Percentiles rank a stretch among this genome's conserved stretches.
Conservation (phyloP, 2,797 vertebrate species). For the Anisognathus igniventris region DNA sequence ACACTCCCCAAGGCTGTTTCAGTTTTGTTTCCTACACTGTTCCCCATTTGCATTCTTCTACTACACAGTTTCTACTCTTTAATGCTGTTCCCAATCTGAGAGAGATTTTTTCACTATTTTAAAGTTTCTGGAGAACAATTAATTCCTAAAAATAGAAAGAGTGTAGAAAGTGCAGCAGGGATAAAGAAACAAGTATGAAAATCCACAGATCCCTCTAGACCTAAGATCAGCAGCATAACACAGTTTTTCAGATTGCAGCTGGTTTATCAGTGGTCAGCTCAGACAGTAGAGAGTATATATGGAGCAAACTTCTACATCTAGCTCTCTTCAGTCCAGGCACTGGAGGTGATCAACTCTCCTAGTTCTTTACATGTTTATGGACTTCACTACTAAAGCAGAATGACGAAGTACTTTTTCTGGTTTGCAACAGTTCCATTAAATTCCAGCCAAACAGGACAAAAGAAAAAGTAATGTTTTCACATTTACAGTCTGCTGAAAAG, state of each 20-base stretch:
- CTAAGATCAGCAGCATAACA: neutral
- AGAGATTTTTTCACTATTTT: neutral
- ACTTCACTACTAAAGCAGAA: neutral
- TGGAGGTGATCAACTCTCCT: neutral
- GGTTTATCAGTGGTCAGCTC: neutral
- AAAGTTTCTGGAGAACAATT: neutral
- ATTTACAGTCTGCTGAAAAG: slow-evolving; percentile 6
- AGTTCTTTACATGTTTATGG: neutral
- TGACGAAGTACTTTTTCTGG: neutral
- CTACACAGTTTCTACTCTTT: neutral
- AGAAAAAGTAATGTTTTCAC: neutral
- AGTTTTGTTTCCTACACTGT: neutral
- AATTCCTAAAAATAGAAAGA: neutral
- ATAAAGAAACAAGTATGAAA: neutral
- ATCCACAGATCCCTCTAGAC: neutral
- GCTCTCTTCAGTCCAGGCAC: neutral
- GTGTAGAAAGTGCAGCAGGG: neutral
- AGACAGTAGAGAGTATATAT: neutral
- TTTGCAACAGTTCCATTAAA: neutral
- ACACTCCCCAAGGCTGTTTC: neutral
- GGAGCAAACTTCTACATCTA: neutral
- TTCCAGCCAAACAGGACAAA: neutral
- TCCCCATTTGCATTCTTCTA: neutral
- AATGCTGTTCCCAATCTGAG: neutral
- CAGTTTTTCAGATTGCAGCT: neutral